Evolutionary conservation across 1,140 invertebrate species (phyloP).

Genomic region (Teleogryllus occipitalis): DNA sequence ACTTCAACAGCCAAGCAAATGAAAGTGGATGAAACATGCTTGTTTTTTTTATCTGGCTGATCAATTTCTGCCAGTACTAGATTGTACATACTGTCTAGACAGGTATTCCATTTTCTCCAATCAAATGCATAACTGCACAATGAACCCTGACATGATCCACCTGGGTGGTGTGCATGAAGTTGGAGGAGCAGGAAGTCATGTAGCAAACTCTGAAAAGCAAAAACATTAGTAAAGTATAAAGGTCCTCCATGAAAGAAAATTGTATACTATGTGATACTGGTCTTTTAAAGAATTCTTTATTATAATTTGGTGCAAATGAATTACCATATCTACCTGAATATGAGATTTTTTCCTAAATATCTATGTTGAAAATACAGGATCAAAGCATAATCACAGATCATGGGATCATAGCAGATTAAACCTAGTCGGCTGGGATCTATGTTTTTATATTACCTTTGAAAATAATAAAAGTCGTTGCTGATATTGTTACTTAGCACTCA

Average conservation of each 20-base stretch:
- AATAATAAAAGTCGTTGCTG: too few relatives aligned
- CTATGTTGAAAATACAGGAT: not conserved
- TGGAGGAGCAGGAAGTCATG: conserved; percentile 31
- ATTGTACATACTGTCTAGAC: conserved; percentile 29
- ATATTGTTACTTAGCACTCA: too few relatives aligned
- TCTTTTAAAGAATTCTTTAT: not conserved
- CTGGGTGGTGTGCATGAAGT: conserved; percentile 34
- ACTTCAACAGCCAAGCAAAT: conserved; percentile 14
- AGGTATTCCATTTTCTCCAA: conserved; percentile 30
- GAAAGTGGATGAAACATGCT: not conserved
- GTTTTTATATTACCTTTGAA: too few relatives aligned
- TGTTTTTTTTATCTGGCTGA: not conserved
- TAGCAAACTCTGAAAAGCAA: conserved; percentile 23
- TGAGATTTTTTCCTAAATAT: not conserved
- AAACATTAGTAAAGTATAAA: conserved; percentile 25
- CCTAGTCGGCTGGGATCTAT: too few relatives aligned
- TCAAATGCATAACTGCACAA: conserved; percentile 28
- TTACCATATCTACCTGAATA: not conserved
- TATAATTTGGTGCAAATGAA: not conserved
- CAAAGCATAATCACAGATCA: not conserved
- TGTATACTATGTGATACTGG: not conserved
- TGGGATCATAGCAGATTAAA: not conserved
- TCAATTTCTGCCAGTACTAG: conserved; percentile 24
- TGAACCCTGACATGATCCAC: conserved; percentile 26
- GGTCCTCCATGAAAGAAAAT: not conserved